Conservation (phyloP, 1,140 invertebrate species). For the Leptopilina boulardi region DNA sequence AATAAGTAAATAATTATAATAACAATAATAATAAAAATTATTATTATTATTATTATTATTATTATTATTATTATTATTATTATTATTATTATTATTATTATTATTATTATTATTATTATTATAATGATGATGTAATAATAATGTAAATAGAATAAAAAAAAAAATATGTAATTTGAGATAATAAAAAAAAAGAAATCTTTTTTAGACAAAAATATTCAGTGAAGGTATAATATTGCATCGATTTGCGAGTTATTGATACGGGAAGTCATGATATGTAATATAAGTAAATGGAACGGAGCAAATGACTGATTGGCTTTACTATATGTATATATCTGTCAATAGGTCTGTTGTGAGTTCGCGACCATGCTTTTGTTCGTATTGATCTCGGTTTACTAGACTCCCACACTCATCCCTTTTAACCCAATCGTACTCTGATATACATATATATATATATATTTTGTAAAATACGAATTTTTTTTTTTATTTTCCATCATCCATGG, state of each 20-base stretch:
- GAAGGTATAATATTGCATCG: too few species aligned
- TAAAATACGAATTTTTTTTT: conserved; percentile 37
- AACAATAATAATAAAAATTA: too few species aligned
- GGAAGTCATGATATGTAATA: neutral
- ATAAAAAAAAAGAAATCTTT: neutral
- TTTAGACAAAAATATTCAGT: neutral
- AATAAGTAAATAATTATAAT: too few species aligned
- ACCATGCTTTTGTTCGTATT: conserved; percentile 60
- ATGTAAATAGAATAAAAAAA: neutral
- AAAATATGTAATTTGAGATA: neutral
- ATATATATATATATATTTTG: conserved; percentile 34
- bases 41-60: too few species aligned
- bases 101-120: too few species aligned
- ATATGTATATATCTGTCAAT: conserved; percentile 1
- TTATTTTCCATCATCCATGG: neutral
- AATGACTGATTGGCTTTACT: conserved; percentile 15
- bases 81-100: too few species aligned
- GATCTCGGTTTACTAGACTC: conserved; percentile 57
- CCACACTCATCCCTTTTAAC: conserved; percentile 41
- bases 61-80: too few species aligned
- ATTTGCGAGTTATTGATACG: neutral
- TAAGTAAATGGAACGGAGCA: neutral
- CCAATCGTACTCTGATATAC: neutral
- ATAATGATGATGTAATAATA: too few species aligned
- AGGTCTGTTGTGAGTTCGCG: conserved; percentile 53